Conservation (phyloP, 2,797 vertebrate genomes). For the Trichosurus vulpecula region DNA sequence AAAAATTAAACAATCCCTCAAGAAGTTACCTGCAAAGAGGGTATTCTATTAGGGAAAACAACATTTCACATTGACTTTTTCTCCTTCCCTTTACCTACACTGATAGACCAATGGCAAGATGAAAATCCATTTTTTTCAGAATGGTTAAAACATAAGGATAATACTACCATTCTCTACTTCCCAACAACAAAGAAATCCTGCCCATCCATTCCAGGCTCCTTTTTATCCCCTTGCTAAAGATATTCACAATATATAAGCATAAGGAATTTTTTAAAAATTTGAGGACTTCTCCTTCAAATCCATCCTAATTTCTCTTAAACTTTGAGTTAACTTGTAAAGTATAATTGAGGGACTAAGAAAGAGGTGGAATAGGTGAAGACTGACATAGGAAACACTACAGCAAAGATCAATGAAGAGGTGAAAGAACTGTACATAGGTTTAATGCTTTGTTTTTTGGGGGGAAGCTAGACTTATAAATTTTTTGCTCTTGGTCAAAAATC, state of each 20-base stretch:
- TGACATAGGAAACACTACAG: slow-evolving; percentile 39
- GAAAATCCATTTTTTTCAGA: not conserved
- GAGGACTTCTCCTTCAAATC: slow-evolving; percentile 12
- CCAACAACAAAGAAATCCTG: slow-evolving; percentile 14
- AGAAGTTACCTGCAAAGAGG: not conserved
- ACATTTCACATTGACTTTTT: not conserved
- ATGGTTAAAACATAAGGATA: not conserved
- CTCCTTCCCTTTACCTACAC: not conserved
- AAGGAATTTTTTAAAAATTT: not conserved
- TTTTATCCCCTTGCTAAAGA: not conserved
- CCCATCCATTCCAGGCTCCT: not conserved
- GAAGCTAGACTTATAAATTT: slow-evolving; percentile 37
- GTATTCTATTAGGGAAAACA: not conserved
- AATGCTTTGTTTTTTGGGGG: not conserved
- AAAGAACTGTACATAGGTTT: not conserved
- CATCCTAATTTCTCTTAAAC: slow-evolving; percentile 24
- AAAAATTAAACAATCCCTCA: not conserved
- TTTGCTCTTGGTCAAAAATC: slow-evolving; percentile 32
- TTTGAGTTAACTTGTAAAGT: slow-evolving; percentile 13
- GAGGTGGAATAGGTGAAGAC: not conserved
- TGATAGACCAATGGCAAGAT: not conserved
- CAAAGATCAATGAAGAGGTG: slow-evolving; percentile 3
- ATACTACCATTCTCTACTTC: slow-evolving; percentile 21
- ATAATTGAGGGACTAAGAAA: not conserved
- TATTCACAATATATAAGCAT: not conserved